These are phyloP conservation scores for Agrochola litura DNA, from an alignment of 2,888 invertebrate species.

Conservation along the genomic window DNA sequence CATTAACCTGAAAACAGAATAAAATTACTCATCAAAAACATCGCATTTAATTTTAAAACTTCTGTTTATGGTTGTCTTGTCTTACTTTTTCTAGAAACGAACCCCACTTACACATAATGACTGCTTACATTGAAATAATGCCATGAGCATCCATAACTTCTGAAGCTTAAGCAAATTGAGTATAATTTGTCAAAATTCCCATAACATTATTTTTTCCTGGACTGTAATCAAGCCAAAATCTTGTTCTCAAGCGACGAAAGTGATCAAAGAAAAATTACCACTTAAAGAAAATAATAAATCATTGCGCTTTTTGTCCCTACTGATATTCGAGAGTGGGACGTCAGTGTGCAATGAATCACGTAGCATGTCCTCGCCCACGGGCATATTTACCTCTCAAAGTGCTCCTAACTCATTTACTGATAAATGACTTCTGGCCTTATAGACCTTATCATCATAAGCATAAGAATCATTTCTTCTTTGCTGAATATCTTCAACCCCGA, in stretches of 20 bases:
- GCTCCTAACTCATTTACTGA: conserved; percentile 74
- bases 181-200: conserved; percentile 54
- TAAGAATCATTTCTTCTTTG: conserved; percentile 70
- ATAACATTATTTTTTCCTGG: conserved; percentile 42
- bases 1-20: conserved; percentile 74
- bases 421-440: conserved; percentile 66
- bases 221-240: conserved; percentile 57
- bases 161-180: conserved; percentile 48
- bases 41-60: conserved; percentile 65
- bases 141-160: conserved; percentile 32
- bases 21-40: conserved; percentile 69
- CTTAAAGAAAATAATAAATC: conserved; percentile 72
- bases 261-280: conserved; percentile 63
- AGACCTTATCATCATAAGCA: conserved; percentile 68
- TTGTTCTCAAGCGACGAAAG: conserved; percentile 55
- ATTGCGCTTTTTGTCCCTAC: conserved; percentile 71
- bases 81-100: conserved; percentile 68
- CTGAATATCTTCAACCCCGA: conserved; percentile 66
- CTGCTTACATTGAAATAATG: conserved; percentile 54
- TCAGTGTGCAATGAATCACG: conserved; percentile 84
- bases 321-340: conserved; percentile 77
- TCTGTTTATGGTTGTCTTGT: conserved; percentile 62
- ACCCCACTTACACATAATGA: conserved; percentile 66
- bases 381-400: conserved; percentile 82
- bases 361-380: conserved; percentile 83